Evolutionary conservation across 2,113 vertebrate species (phyloP), one percentile per base, ranked within the genome.

Genomic region (Nothoprocta perdicaria): DNA sequence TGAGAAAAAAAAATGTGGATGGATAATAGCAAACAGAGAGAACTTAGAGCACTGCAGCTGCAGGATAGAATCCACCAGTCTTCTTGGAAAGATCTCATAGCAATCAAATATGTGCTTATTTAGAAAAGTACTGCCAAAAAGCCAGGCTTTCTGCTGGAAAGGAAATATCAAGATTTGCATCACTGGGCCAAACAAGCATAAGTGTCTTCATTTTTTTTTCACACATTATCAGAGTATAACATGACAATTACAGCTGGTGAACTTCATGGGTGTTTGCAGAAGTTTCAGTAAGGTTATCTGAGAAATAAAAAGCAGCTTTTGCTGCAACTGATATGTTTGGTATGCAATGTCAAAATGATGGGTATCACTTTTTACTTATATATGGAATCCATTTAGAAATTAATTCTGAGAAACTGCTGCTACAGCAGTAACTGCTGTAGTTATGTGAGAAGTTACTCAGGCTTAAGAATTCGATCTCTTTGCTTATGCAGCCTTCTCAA

Each of bases 51-150:
- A 1, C 50, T 86, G 75, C 93, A 89, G 86, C 92, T 95, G 88
- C 41, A 86, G 41, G n/a, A 88, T 14, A n/a, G 68, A 92, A 93
- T 91, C 84, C 86, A 86, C 71, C 71, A 88, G 23, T 22, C 40
- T 84, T 79, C 86, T 86, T 73, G 58, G 83, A 82, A 84, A 66
- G 31, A 73, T 84, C 65, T 55, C 38, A 46, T 68, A 80, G 66
- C 45, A 41, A n/a, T 79, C 45, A 85, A 85, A 58, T 46, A 90
- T 63, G 57, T 94, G 7, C 61, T 80, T 80, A 35, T 82, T 87
- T 55, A 46, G 73, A 83, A 85, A 96, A 92, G 72, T 60, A 53
- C 76, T 93, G 87, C 79, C 91, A 94, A 85, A 33, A 89, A 26
- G 38, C 75, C 65, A 80, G 48, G 65, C 62, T 87, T 87, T 73